Evolutionary conservation across 1,140 invertebrate species (phyloP).

Genomic region (Zaprionus inermis): DNA sequence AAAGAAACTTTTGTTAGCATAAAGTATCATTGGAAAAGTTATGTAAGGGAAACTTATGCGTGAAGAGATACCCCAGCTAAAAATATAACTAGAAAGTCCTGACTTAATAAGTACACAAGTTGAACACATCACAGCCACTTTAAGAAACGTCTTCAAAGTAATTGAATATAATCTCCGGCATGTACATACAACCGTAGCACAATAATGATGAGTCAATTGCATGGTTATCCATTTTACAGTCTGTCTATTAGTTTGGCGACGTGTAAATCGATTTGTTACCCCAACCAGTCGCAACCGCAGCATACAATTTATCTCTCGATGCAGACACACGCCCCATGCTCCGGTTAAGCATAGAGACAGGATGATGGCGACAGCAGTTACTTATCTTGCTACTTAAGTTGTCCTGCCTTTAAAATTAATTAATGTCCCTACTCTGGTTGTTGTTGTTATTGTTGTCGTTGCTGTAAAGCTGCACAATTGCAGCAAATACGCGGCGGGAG

Average conservation of each 20-base stretch:
- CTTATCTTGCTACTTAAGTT: conserved; percentile 13
- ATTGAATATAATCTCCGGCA: conserved; percentile 38
- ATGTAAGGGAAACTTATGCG: background rate
- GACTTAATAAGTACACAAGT: background rate
- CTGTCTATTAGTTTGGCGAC: background rate
- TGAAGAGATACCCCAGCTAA: background rate
- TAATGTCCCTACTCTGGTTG: conserved; percentile 39
- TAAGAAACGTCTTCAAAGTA: conserved; percentile 20
- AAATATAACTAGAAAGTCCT: background rate
- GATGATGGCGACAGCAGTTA: conserved; percentile 33
- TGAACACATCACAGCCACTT: conserved; percentile 22
- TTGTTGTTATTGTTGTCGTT: background rate
- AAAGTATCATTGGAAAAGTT: conserved; percentile 1
- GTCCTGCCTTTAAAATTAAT: conserved; percentile 68
- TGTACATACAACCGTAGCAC: background rate
- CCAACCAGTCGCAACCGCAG: conserved; percentile 15
- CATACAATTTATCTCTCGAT: conserved; percentile 34
- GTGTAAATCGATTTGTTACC: background rate
- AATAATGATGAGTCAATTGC: conserved; percentile 16
- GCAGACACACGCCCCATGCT: conserved; percentile 2
- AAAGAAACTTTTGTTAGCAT: conserved; percentile 1
- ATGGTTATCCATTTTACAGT: conserved; percentile 7
- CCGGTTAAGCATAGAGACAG: conserved; percentile 27
- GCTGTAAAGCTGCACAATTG: conserved; percentile 5
- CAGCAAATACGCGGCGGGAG: conserved; percentile 23